phyloP scores from a whole-genome alignment of 2,797 vertebrate genomes.

The Lithobates sylvaticus region DNA sequence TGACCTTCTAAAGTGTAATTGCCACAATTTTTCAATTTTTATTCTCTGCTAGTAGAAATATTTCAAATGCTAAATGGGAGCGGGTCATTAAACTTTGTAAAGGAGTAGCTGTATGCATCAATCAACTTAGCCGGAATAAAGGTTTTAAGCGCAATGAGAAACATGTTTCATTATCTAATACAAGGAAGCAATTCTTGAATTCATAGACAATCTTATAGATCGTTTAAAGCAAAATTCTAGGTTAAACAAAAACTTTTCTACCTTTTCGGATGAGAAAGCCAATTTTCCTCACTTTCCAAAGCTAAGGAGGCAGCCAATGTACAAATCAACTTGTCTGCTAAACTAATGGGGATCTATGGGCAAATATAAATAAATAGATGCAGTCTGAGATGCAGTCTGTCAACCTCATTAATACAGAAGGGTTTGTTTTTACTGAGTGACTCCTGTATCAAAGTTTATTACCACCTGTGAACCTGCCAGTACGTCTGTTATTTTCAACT shows the following conservation, averaged over 20 bases:
- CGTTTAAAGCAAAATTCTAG: constrained; percentile 2
- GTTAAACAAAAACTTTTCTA: neutral
- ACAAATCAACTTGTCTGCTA: too few species aligned
- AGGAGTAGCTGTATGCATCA: constrained; percentile 62
- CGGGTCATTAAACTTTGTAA: constrained; percentile 65
- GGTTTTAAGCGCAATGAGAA: constrained; percentile 44
- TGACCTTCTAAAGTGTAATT: constrained; percentile 47
- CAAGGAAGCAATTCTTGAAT: constrained; percentile 19
- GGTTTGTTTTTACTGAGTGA: too few species aligned
- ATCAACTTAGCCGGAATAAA: constrained; percentile 43
- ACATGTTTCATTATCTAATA: constrained; percentile 41
- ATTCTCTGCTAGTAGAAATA: constrained; percentile 60
- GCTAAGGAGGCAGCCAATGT: too few species aligned
- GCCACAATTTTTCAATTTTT: constrained; percentile 61
- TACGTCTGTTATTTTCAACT: too few species aligned
- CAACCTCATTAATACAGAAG: too few species aligned
- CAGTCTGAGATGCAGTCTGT: too few species aligned
- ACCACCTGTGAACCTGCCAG: too few species aligned
- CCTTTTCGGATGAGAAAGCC: too few species aligned
- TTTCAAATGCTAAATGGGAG: constrained; percentile 63
- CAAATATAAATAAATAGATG: too few species aligned
- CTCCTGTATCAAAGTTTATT: too few species aligned
- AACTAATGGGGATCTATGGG: too few species aligned
- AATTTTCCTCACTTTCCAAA: too few species aligned
- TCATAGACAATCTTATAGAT: constrained; percentile 20